phyloP scores from a whole-genome alignment of 64 coral and sea anemone species.

The Dendronephthya gigantea region DNA sequence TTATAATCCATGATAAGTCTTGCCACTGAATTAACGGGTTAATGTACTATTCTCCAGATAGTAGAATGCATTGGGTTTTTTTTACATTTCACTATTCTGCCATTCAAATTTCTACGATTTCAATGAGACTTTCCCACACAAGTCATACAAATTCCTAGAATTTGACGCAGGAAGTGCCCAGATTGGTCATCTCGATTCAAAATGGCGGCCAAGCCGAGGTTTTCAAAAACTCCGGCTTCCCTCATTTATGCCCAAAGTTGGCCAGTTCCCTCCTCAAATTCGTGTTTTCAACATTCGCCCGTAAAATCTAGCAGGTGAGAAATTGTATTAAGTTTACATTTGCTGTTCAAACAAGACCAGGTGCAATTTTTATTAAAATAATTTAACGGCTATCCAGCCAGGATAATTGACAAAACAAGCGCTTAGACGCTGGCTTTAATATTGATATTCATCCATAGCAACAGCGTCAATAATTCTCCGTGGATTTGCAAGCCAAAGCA shows the following conservation, averaged over 20 bases:
- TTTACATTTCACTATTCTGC: too few relatives aligned
- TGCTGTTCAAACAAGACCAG: neutral
- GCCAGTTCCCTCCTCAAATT: neutral
- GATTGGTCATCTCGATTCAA: neutral
- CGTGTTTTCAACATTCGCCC: neutral
- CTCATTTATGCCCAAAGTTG: constrained; percentile 8
- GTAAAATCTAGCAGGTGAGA: neutral
- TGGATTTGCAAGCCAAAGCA: neutral
- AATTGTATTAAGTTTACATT: neutral
- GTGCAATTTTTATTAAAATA: too few relatives aligned
- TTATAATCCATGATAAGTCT: neutral
- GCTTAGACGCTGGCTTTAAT: too few relatives aligned
- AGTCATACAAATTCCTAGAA: neutral
- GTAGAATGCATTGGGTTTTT: too few relatives aligned
- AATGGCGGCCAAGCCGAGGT: neutral
- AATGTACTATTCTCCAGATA: too few relatives aligned
- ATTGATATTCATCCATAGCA: constrained; percentile 12
- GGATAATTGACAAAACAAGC: too few relatives aligned
- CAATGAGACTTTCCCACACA: too few relatives aligned
- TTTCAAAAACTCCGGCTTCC: neutral
- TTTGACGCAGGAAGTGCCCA: neutral
- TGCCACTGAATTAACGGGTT: neutral
- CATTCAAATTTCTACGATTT: too few relatives aligned
- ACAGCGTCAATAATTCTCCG: neutral
- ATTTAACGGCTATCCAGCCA: too few relatives aligned